Percentiles rank a stretch among this genome's conserved stretches.
These are phyloP conservation scores for Rhadina sibilatrix DNA, from an alignment of 2,113 vertebrate species.

Conservation along the genomic window DNA sequence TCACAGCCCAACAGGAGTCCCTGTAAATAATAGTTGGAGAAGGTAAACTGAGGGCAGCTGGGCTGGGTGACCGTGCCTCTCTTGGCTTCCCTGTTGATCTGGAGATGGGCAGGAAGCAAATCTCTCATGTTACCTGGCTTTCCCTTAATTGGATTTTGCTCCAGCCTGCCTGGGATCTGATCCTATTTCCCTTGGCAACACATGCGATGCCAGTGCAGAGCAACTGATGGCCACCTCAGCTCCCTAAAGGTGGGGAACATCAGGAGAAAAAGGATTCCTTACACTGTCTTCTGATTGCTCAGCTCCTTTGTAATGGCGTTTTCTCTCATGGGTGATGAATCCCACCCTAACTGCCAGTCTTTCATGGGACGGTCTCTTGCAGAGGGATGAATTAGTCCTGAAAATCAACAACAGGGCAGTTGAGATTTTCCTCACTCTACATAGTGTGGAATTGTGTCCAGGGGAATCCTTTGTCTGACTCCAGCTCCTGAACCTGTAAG, in stretches of 20 bases:
- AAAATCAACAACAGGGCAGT: not conserved
- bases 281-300: not conserved
- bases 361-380: not conserved
- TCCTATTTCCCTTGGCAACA: not conserved
- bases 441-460: not conserved
- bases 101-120: not conserved
- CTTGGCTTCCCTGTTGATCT: not conserved
- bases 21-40: not conserved
- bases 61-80: not conserved
- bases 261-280: not conserved
- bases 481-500: not conserved
- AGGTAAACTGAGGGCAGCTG: not conserved
- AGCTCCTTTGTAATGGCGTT: not conserved
- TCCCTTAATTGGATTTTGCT: not conserved
- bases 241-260: not conserved
- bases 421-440: not conserved
- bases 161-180: not conserved
- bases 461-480: not conserved
- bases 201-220: fast-evolving
- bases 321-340: not conserved
- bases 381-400: not conserved
- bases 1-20: not conserved
- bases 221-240: not conserved
- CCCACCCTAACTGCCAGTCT: not conserved
- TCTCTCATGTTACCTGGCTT: fast-evolving